Percentiles rank a stretch among this genome's conserved stretches.
Conservation (phyloP, 2,113 vertebrate genomes). For the Cepphus grylle region DNA sequence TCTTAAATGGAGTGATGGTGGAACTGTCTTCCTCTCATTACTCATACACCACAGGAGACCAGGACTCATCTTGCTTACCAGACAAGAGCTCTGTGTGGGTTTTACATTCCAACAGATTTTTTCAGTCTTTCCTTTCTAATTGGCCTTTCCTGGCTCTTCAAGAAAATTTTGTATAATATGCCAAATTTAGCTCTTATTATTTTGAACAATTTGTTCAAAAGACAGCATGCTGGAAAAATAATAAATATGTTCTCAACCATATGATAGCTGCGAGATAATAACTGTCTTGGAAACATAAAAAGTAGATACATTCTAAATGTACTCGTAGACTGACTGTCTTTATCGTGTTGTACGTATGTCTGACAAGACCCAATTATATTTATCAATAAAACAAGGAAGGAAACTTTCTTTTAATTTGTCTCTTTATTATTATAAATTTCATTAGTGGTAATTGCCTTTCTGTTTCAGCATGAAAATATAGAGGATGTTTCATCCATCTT, state of each 20-base stretch:
- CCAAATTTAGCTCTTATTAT: background rate
- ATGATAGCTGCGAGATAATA: background rate
- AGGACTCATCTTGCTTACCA: background rate
- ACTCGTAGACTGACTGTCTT: background rate
- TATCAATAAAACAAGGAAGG: background rate
- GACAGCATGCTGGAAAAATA: background rate
- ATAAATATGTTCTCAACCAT: background rate
- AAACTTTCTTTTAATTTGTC: background rate
- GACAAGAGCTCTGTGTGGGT: background rate
- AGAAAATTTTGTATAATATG: background rate
- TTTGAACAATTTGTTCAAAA: conserved; percentile 12
- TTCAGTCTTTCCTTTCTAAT: background rate
- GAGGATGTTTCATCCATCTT: background rate
- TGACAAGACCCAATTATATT: background rate
- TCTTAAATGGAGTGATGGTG: background rate
- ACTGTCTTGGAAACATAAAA: background rate
- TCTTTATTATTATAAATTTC: background rate
- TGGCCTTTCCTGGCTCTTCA: background rate
- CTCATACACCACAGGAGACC: background rate
- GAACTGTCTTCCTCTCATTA: background rate
- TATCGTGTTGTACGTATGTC: background rate
- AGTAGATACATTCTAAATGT: background rate
- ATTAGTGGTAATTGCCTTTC: background rate
- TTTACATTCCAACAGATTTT: background rate
- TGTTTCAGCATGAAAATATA: background rate